Base-by-base conservation (phyloP, 2,113 vertebrate species). In the Stegastes partitus region DNA sequence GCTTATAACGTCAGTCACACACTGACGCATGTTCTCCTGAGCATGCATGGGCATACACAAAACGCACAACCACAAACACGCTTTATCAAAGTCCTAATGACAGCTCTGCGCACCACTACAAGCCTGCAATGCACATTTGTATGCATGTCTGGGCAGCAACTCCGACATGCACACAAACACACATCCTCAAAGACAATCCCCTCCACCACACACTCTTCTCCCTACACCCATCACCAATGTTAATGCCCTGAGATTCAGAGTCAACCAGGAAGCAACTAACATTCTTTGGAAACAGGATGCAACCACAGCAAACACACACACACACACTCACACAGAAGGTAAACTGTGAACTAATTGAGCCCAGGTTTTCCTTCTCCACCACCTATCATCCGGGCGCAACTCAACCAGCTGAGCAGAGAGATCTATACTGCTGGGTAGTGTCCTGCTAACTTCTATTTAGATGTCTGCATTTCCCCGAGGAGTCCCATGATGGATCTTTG, bases 361-460 rank as follows among this genome's bases (percentile, higher is more conserved):
- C 67, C 22, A 66, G 28, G 14, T 42, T 57, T 69, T 55, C 42
- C 22, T 74, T 56, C 28, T 63, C 42, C 42, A 49, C 42, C 22
- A 5, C 42, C 64, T 56, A 47, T 56, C 26, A 65, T 37, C 53
- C 14, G 54, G 8, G 22, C 51, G 45, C 12, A 4, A 23, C 15
- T 69, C 74, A 45, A 75, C 9, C 39, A 22, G 61, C 49, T 56
- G 54, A 74, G 74, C 68, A 67, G 21, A 82, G 61, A 79, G 79
- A 87, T 85, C 76, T 66, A 75, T 85, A 83, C 80, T 77, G 56
- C 66, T 28, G 39, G 42, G 45, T 73, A 74, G 79, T 81, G 80
- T 92, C 68, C 81, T 80, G 83, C 83, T 94, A 91, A 94, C 93
- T 94, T 93, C 87, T 92, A 87, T 94, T 90, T 87, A 92, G 87